These are phyloP conservation scores for Deilephila porcellus DNA, from an alignment of 2,888 invertebrate genomes.

Conservation along the genomic window DNA sequence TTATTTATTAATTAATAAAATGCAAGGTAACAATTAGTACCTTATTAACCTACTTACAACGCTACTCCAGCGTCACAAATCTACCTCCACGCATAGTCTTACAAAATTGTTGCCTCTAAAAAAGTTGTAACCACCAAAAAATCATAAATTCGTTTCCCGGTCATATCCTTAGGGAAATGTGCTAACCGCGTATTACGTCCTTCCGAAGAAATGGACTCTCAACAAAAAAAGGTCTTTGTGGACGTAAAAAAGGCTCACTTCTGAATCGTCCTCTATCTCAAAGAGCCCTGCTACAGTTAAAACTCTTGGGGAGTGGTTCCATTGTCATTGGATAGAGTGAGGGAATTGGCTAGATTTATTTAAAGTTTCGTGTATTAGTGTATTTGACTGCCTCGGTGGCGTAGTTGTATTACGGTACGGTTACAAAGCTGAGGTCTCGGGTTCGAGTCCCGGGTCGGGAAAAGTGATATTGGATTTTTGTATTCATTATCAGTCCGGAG, in stretches of 20 bases:
- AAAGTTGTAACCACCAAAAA: conserved; percentile 35
- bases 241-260: conserved; percentile 59
- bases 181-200: conserved; percentile 62
- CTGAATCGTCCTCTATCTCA: conserved; percentile 59
- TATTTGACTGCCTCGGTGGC: neutral
- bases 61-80: no score
- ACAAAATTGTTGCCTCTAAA: conserved; percentile 12
- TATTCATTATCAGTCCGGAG: no score
- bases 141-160: conserved; percentile 60
- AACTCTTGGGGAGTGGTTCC: conserved; percentile 38
- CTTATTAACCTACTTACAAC: no score
- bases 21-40: no score
- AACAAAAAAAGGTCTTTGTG: conserved; percentile 59
- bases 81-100: neutral
- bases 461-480: no score
- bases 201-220: conserved; percentile 61
- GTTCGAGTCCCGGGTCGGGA: no score
- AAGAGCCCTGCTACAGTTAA: conserved; percentile 54
- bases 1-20: no score
- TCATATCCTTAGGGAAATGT: conserved; percentile 63
- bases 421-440: no score
- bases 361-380: neutral
- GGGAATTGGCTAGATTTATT: neutral
- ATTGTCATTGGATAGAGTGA: neutral
- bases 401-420: no score